Evolutionary conservation across 2,888 invertebrate species (phyloP).

Genomic region (Ctena decussata): DNA sequence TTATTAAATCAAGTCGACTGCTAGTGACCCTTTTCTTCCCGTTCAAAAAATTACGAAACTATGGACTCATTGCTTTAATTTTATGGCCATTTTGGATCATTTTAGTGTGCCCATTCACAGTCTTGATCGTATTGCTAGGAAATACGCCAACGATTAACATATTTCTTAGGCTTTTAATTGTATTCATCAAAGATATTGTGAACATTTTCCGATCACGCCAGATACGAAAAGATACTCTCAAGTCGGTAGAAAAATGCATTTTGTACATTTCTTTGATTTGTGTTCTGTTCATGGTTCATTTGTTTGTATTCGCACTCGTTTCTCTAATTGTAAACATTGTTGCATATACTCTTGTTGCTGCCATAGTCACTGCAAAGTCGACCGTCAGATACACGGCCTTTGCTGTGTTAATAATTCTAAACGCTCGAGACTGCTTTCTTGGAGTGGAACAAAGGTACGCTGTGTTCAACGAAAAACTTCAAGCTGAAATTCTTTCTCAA

Average conservation of each 20-base stretch:
- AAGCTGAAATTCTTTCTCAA: background rate
- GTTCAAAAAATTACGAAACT: slow-evolving; percentile 13
- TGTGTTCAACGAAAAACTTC: slow-evolving; percentile 10
- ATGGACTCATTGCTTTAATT: slow-evolving; percentile 9
- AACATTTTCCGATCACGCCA: background rate
- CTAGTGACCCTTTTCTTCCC: background rate
- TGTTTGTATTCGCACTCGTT: slow-evolving; percentile 20
- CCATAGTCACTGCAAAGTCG: background rate
- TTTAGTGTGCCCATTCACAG: background rate
- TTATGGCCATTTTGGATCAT: slow-evolving; percentile 13
- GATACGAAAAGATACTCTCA: background rate
- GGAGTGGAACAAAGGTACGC: slow-evolving; percentile 8
- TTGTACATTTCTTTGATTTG: background rate
- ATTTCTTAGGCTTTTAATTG: background rate
- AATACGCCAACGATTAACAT: slow-evolving; percentile 16
- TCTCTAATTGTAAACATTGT: background rate
- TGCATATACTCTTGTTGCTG: background rate
- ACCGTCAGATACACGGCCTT: slow-evolving; percentile 14
- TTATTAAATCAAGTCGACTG: background rate
- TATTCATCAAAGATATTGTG: slow-evolving; percentile 15
- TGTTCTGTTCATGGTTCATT: slow-evolving; percentile 6
- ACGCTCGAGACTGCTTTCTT: background rate
- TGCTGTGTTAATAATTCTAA: background rate
- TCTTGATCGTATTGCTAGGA: background rate
- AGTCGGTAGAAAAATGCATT: background rate